Percentiles rank a stretch among this genome's conserved stretches.
These are phyloP conservation scores for Mobula hypostoma DNA, from an alignment of 2,113 vertebrate genomes.

Conservation along the genomic window DNA sequence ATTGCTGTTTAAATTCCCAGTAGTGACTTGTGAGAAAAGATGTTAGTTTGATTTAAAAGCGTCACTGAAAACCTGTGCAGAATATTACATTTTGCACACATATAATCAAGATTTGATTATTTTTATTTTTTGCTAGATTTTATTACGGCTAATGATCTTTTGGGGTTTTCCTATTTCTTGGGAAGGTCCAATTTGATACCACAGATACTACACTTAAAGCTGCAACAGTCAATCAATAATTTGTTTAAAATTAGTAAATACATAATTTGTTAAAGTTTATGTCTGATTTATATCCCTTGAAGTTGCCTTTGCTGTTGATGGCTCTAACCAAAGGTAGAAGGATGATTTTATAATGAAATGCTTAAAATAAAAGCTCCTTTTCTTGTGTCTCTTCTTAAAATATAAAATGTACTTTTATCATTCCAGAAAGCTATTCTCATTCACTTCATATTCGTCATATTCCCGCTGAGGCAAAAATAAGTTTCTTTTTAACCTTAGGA, in stretches of 20 bases:
- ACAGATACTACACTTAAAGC: background rate
- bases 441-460: background rate
- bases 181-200: background rate
- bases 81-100: background rate
- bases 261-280: background rate
- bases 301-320: background rate
- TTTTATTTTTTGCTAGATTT: background rate
- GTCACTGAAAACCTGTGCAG: background rate
- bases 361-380: background rate
- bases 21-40: background rate
- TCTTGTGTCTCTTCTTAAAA: too few species aligned
- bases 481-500: conserved; percentile 51
- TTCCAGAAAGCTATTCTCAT: too few species aligned
- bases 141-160: background rate
- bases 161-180: background rate
- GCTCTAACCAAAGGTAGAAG: background rate
- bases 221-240: background rate
- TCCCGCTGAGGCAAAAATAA: conserved; percentile 39
- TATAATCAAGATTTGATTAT: background rate
- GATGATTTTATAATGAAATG: background rate
- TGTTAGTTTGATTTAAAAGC: background rate
- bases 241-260: background rate
- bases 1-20: background rate
- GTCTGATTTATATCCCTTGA: background rate
- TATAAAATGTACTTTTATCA: background rate